These are phyloP conservation scores for Halcyon smyrnensis DNA, from an alignment of 2,797 vertebrate genomes.

Conservation along the genomic window DNA sequence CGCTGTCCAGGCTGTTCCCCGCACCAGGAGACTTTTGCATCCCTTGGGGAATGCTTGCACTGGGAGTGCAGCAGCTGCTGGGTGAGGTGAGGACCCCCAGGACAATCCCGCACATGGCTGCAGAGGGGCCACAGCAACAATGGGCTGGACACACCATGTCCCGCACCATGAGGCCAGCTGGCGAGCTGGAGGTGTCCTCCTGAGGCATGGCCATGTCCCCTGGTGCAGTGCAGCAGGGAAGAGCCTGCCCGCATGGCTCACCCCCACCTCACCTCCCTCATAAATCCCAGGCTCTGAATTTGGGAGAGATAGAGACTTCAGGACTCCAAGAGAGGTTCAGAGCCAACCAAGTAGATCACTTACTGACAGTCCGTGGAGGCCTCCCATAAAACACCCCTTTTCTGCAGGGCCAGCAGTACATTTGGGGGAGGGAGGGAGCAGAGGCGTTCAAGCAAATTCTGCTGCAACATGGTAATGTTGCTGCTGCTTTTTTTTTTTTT, in stretches of 20 bases:
- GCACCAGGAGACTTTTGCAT: background rate
- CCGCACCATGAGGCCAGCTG: rapidly evolving
- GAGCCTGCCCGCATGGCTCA: background rate
- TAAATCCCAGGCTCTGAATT: background rate
- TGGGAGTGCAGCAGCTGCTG: background rate
- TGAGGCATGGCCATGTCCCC: rapidly evolving
- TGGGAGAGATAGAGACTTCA: background rate
- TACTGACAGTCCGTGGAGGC: background rate
- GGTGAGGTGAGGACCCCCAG: rapidly evolving
- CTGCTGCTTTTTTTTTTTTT: background rate
- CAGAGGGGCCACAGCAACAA: rapidly evolving
- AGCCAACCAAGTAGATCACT: constrained; percentile 22
- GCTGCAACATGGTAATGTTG: background rate
- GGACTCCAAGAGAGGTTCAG: background rate
- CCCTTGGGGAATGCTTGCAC: background rate
- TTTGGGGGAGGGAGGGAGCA: background rate
- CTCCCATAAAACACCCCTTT: background rate
- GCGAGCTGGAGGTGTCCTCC: rapidly evolving
- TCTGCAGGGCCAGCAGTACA: background rate
- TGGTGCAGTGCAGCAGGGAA: background rate
- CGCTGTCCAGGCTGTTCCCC: rapidly evolving
- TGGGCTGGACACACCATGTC: rapidly evolving
- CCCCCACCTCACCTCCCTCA: background rate
- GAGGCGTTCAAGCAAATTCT: background rate
- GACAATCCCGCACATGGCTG: background rate